phyloP scores from a whole-genome alignment of 2,888 invertebrate genomes.

The Tenthredo notha region DNA sequence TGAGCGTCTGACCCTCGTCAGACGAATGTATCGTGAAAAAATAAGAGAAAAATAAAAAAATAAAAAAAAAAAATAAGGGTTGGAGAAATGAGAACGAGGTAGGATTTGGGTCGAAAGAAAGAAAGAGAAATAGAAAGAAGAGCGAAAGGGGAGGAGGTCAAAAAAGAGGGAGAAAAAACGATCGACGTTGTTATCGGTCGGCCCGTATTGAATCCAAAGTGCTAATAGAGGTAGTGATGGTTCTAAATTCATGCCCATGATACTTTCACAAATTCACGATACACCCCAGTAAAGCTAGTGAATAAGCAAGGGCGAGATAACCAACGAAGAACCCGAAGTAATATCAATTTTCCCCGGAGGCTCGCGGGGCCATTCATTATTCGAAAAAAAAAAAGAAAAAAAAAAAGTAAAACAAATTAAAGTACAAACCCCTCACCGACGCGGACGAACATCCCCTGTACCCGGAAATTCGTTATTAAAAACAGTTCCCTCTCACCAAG shows the following conservation, averaged over 20 bases:
- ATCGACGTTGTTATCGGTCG: slow-evolving; percentile 33
- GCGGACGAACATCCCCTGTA: background rate
- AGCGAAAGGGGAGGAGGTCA: background rate
- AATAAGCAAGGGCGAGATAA: background rate
- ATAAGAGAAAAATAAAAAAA: background rate
- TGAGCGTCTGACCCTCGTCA: slow-evolving; percentile 43
- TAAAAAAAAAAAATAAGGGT: background rate
- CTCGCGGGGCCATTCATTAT: slow-evolving; percentile 33
- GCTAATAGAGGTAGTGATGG: slow-evolving; percentile 44
- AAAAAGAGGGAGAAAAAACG: slow-evolving; percentile 5
- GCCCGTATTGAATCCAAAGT: slow-evolving; percentile 32
- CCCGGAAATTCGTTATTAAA: slow-evolving; percentile 42
- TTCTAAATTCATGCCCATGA: slow-evolving; percentile 25
- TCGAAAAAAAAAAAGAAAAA: slow-evolving; percentile 8
- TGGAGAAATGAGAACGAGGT: slow-evolving; percentile 21
- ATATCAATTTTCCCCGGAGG: slow-evolving; percentile 42
- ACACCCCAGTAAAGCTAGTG: background rate
- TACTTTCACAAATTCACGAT: background rate
- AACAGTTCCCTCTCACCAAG: slow-evolving; percentile 27
- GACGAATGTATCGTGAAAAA: slow-evolving; percentile 25
- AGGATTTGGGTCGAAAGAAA: background rate
- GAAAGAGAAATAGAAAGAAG: background rate
- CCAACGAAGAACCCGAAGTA: background rate
- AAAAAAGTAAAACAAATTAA: background rate
- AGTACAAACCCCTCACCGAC: slow-evolving; percentile 5